A percentile compares a stretch with the other conserved stretches of the same genome.
Evolutionary conservation across 2,888 invertebrate species (phyloP).

Genomic region (Drepanosiphum platanoidis): DNA sequence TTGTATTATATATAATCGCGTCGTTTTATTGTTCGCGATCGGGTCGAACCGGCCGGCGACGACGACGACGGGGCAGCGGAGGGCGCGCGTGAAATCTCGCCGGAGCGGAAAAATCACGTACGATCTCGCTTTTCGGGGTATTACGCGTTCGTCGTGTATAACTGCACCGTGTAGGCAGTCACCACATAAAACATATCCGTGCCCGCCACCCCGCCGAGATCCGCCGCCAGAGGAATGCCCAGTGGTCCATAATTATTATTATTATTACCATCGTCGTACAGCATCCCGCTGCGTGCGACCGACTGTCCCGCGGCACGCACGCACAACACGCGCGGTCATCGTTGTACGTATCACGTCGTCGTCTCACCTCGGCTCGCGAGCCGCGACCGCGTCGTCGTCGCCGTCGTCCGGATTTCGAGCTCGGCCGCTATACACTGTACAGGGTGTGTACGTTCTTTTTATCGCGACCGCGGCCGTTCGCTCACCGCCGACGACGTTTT

Average conservation of each 20-base stretch:
- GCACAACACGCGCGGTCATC: background rate
- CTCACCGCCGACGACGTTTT: background rate
- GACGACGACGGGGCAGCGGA: background rate
- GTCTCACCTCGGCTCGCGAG: background rate
- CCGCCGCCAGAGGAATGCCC: background rate
- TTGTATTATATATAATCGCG: background rate
- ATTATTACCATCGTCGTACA: background rate
- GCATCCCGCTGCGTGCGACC: background rate
- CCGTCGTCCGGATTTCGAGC: background rate
- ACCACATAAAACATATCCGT: background rate
- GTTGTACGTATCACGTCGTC: background rate
- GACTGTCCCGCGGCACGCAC: background rate
- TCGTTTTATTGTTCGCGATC: background rate
- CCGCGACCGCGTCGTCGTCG: background rate
- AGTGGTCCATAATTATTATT: background rate
- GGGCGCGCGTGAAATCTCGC: background rate
- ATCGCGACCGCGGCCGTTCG: background rate
- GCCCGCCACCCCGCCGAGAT: background rate
- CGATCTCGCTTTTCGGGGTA: conserved; percentile 8
- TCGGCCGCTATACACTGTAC: background rate
- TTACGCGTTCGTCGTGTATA: too few species aligned
- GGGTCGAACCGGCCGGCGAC: background rate
- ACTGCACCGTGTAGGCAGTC: too few species aligned
- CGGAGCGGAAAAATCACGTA: conserved; percentile 42
- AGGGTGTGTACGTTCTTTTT: background rate